Conservation (phyloP, 1,140 invertebrate species). For the Helicoverpa armigera region DNA sequence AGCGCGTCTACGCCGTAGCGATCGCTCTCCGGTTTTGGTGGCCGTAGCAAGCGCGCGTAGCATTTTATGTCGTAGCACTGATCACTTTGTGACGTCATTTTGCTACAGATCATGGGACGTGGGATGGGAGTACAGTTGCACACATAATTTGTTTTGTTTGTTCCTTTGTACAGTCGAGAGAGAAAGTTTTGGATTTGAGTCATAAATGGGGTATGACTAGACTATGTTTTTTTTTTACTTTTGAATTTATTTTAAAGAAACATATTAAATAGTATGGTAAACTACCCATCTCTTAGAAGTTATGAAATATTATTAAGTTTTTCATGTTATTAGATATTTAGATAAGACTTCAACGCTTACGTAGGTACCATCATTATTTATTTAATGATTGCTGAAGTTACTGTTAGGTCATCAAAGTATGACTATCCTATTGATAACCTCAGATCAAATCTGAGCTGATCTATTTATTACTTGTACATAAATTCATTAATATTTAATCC, state of each 20-base stretch:
- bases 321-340: no score
- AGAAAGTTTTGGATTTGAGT: not conserved
- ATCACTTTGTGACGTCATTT: slow-evolving; percentile 74
- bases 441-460: no score
- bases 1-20: slow-evolving; percentile 78
- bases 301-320: not conserved
- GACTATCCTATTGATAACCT: no score
- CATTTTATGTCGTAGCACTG: slow-evolving; percentile 71
- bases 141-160: slow-evolving; percentile 42
- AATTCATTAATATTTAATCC: no score
- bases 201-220: not conserved
- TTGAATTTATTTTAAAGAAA: no score
- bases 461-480: no score
- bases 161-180: slow-evolving; percentile 5
- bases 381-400: no score
- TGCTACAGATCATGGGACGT: slow-evolving; percentile 66
- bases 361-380: no score
- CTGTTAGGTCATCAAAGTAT: no score
- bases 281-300: not conserved
- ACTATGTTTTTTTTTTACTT: no score
- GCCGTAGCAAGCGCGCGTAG: slow-evolving; percentile 60
- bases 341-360: no score
- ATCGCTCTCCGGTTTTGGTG: slow-evolving; percentile 70
- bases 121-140: slow-evolving; percentile 67
- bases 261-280: no score